phyloP scores from a whole-genome alignment of 1,140 invertebrate genomes.

The Formica exsecta region DNA sequence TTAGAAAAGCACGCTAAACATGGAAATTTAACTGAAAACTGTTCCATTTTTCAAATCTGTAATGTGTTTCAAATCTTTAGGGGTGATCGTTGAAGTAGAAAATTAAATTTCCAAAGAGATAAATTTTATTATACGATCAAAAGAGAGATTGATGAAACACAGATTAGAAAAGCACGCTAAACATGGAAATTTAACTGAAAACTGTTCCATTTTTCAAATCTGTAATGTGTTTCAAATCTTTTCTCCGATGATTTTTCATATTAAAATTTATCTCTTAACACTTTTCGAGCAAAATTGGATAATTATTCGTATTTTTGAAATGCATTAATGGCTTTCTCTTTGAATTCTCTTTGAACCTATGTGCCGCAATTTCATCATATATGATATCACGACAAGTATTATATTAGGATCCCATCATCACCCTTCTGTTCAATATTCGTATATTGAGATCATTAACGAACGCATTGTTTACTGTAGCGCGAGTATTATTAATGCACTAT shows the following conservation, averaged over 20 bases:
- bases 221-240: background rate
- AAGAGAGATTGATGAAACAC: background rate
- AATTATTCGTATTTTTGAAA: constrained; percentile 21
- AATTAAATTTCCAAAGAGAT: constrained; percentile 49
- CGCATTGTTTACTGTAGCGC: constrained; percentile 18
- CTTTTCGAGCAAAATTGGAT: background rate
- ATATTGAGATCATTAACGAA: constrained; percentile 37
- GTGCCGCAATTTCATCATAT: background rate
- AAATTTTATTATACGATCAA: constrained; percentile 38
- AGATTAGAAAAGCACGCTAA: background rate
- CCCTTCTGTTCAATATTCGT: background rate
- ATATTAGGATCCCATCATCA: background rate
- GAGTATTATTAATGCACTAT: constrained; percentile 51
- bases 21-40: constrained; percentile 13
- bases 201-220: background rate
- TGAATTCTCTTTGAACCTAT: constrained; percentile 1
- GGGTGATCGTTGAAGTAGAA: constrained; percentile 6
- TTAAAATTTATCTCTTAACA: background rate
- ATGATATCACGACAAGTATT: background rate
- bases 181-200: constrained; percentile 23
- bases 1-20: background rate
- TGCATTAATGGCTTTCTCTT: background rate
- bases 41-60: background rate
- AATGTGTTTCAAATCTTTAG: background rate
- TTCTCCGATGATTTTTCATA: background rate